These are phyloP conservation scores for Axea sp. DNA, from an alignment of 2,888 invertebrate genomes.

Conservation along the genomic window DNA sequence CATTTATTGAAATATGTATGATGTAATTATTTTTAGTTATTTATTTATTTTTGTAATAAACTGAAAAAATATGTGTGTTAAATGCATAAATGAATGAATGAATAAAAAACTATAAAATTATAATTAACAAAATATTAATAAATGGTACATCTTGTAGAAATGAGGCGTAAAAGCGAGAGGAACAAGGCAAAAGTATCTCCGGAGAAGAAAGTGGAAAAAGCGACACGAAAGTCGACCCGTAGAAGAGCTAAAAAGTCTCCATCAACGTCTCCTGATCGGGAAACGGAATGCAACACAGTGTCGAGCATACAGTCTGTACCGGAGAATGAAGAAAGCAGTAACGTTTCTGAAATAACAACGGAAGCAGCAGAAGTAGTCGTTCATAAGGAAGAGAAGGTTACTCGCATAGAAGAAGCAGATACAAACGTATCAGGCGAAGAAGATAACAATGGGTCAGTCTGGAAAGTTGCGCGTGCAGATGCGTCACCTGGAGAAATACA, in stretches of 20 bases:
- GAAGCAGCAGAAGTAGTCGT: constrained; percentile 59
- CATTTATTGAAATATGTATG: too few relatives aligned
- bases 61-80: too few relatives aligned
- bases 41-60: too few relatives aligned
- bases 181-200: constrained; percentile 85
- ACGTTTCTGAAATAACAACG: neutral
- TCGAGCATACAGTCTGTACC: constrained; percentile 62
- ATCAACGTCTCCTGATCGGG: constrained; percentile 81
- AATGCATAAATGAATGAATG: too few relatives aligned
- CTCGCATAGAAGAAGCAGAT: constrained; percentile 42
- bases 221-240: constrained; percentile 81
- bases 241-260: constrained; percentile 82
- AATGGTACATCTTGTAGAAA: too few relatives aligned
- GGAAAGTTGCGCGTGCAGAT: constrained; percentile 80
- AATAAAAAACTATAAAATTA: too few relatives aligned
- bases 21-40: too few relatives aligned
- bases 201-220: constrained; percentile 83
- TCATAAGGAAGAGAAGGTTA: constrained; percentile 56
- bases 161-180: constrained; percentile 88
- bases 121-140: too few relatives aligned
- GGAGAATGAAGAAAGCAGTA: constrained; percentile 63
- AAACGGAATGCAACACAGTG: constrained; percentile 78
- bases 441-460: constrained; percentile 76
- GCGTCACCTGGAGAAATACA: constrained; percentile 82
- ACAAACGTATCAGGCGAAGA: constrained; percentile 68